Percentiles rank a stretch among this genome's conserved stretches.
Conservation (phyloP, 2,888 invertebrate species). For the Malachius bipustulatus region DNA sequence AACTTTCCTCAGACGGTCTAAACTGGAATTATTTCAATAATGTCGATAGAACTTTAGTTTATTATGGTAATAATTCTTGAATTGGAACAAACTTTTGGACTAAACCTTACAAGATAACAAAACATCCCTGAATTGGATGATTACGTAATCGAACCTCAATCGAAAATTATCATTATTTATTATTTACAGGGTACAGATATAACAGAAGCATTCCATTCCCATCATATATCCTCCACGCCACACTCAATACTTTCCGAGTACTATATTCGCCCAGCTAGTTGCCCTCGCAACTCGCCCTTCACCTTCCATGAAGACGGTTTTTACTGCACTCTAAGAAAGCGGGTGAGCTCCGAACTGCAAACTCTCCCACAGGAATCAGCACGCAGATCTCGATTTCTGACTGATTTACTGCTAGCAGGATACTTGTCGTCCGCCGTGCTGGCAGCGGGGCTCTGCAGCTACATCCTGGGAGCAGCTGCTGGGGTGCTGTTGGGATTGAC, state of each 20-base stretch:
- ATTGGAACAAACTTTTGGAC: too few relatives aligned
- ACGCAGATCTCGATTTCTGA: conserved; percentile 32
- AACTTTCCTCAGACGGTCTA: too few relatives aligned
- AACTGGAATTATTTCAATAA: too few relatives aligned
- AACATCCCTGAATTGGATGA: too few relatives aligned
- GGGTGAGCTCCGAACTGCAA: conserved; percentile 43
- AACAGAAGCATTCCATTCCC: conserved; percentile 64
- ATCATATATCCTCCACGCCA: conserved; percentile 50
- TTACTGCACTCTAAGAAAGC: conserved; percentile 52
- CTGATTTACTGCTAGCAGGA: conserved; percentile 30
- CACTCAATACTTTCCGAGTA: conserved; percentile 50
- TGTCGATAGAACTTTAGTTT: too few relatives aligned
- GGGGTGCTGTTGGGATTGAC: conserved; percentile 42
- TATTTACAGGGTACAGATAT: conserved; percentile 57
- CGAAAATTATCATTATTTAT: too few relatives aligned
- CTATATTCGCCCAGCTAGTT: conserved; percentile 48
- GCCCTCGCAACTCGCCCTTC: conserved; percentile 54
- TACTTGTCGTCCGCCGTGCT: conserved; percentile 33
- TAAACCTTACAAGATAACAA: too few relatives aligned
- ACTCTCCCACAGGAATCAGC: conserved; percentile 37
- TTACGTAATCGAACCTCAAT: too few relatives aligned
- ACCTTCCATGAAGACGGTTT: conserved; percentile 64
- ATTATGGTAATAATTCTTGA: too few relatives aligned
- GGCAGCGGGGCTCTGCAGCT: conserved; percentile 31
- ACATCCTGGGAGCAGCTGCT: conserved; percentile 38